A percentile compares a stretch with the other conserved stretches of the same genome.
Conservation (phyloP, 1,140 invertebrate genomes). For the Mycetomoellerius zeteki region DNA sequence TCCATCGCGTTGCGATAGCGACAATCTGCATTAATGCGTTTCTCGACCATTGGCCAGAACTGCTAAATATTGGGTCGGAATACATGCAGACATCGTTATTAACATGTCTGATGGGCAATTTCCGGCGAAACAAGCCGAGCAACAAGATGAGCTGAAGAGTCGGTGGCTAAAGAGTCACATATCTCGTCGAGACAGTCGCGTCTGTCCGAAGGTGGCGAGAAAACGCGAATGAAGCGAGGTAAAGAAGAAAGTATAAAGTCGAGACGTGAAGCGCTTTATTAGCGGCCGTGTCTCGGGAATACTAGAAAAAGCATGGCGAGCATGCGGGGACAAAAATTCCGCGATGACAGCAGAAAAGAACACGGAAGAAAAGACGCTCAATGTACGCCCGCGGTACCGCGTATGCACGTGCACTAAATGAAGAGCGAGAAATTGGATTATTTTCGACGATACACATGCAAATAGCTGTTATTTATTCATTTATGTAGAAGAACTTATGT, state of each 20-base stretch:
- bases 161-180: slow-evolving; percentile 4
- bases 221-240: slow-evolving; percentile 15
- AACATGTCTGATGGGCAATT: slow-evolving; percentile 76
- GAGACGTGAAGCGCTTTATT: slow-evolving; percentile 52
- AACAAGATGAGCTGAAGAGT: slow-evolving; percentile 21
- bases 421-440: slow-evolving; percentile 41
- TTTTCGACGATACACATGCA: background rate
- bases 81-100: slow-evolving; percentile 68
- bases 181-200: background rate
- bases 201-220: background rate
- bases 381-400: background rate
- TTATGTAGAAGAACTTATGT: background rate
- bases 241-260: background rate
- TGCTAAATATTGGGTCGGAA: slow-evolving; percentile 73
- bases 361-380: background rate
- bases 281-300: slow-evolving; percentile 36
- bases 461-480: background rate
- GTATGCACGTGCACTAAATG: background rate
- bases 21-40: slow-evolving; percentile 76
- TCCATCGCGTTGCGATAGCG: slow-evolving; percentile 46
- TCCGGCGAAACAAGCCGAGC: slow-evolving; percentile 60
- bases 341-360: slow-evolving; percentile 12
- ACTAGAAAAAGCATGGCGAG: slow-evolving; percentile 41
- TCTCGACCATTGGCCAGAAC: slow-evolving; percentile 72
- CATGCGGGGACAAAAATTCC: background rate